phyloP scores from a whole-genome alignment of 2,888 invertebrate species.

The Dryocosmus kuriphilus region DNA sequence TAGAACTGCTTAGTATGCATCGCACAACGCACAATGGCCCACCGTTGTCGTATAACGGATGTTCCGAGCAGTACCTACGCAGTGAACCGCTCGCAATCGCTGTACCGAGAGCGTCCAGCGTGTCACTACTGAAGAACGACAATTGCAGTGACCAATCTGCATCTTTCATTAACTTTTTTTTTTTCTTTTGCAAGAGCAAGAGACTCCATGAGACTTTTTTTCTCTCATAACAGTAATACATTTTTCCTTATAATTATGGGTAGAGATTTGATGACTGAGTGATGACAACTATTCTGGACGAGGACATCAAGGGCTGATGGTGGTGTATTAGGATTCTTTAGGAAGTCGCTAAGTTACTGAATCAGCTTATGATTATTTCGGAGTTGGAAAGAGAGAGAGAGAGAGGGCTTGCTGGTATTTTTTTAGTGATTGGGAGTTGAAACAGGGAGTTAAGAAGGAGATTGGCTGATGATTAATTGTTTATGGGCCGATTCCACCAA shows the following conservation, averaged over 20 bases:
- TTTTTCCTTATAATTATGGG: background rate
- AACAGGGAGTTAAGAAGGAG: too few relatives aligned
- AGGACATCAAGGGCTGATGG: background rate
- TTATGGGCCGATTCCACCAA: too few relatives aligned
- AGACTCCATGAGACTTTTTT: background rate
- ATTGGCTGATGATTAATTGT: too few relatives aligned
- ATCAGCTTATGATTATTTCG: conserved; percentile 50
- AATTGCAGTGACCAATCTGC: background rate
- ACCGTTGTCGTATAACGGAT: conserved; percentile 34
- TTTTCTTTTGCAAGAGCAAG: background rate
- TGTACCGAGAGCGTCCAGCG: background rate
- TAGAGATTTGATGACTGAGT: too few relatives aligned
- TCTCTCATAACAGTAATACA: background rate
- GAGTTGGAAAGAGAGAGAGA: too few relatives aligned
- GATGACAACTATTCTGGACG: too few relatives aligned
- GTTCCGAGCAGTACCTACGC: conserved; percentile 5
- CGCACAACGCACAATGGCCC: conserved; percentile 38
- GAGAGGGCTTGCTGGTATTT: too few relatives aligned
- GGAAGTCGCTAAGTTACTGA: conserved; percentile 49
- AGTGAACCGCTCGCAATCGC: conserved; percentile 16
- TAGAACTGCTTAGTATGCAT: conserved; percentile 36
- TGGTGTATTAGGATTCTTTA: background rate
- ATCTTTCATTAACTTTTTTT: background rate
- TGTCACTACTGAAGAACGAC: background rate
- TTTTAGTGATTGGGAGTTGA: too few relatives aligned